phyloP scores from a whole-genome alignment of 2,888 invertebrate species.

The Phragmatobia fuliginosa region DNA sequence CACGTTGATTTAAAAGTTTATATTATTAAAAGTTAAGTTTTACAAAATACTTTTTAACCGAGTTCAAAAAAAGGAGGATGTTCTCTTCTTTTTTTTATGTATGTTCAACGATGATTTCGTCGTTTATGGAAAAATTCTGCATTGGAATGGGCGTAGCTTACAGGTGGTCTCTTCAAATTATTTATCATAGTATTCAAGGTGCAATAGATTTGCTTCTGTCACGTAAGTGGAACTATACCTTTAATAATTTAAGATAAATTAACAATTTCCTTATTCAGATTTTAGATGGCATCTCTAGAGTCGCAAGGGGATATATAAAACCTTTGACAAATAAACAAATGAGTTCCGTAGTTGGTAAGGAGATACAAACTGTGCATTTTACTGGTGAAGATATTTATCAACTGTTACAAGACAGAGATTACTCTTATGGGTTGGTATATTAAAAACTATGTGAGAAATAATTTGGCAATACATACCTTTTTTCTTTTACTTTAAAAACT shows the following conservation, averaged over 20 bases:
- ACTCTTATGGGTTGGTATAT: slow-evolving; percentile 10
- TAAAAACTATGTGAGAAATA: not conserved
- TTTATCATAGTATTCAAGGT: not conserved
- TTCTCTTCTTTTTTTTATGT: too few species aligned
- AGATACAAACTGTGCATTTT: not conserved
- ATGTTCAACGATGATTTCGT: too few species aligned
- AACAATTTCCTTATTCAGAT: not conserved
- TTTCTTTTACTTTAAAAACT: not conserved
- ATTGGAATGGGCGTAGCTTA: too few species aligned
- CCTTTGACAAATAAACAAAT: not conserved
- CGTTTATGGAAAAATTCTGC: too few species aligned
- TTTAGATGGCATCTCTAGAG: slow-evolving; percentile 4
- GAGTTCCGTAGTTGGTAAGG: rapidly evolving
- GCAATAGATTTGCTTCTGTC: too few species aligned
- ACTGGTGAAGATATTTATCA: slow-evolving; percentile 9
- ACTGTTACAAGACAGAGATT: slow-evolving; percentile 10
- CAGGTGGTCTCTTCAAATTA: not conserved
- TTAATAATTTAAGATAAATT: not conserved
- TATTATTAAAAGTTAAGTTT: too few species aligned
- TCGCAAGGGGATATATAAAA: slow-evolving; percentile 1
- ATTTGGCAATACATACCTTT: not conserved
- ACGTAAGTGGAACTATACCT: too few species aligned
- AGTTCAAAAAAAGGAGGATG: too few species aligned
- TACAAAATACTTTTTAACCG: not conserved
- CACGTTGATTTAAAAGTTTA: too few species aligned